These are phyloP conservation scores for Mercenaria mercenaria DNA, from an alignment of 1,140 invertebrate genomes.

Conservation along the genomic window DNA sequence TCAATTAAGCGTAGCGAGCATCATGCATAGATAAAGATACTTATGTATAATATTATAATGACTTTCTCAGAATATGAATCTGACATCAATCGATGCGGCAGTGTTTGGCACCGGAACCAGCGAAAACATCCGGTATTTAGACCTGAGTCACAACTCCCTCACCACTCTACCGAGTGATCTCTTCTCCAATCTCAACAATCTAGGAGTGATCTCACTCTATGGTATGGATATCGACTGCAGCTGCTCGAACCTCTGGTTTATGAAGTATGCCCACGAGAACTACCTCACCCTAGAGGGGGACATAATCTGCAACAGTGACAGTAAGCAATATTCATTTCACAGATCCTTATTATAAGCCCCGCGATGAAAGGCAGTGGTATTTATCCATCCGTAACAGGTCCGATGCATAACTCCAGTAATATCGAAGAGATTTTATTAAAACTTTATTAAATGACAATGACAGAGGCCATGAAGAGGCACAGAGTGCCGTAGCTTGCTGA, in stretches of 20 bases:
- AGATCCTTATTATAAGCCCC: background rate
- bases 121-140: slow-evolving; percentile 30
- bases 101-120: background rate
- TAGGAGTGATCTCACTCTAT: slow-evolving; percentile 29
- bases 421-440: too few relatives aligned
- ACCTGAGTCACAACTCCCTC: slow-evolving; percentile 49
- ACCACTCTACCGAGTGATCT: background rate
- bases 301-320: slow-evolving; percentile 28
- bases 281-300: slow-evolving; percentile 43
- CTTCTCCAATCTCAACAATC: background rate
- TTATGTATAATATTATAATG: too few relatives aligned
- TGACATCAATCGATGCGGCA: background rate
- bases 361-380: background rate
- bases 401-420: too few relatives aligned
- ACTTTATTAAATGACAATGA: too few relatives aligned
- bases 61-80: slow-evolving; percentile 29
- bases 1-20: too few relatives aligned
- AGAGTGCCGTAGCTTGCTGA: too few relatives aligned
- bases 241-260: slow-evolving; percentile 28
- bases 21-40: too few relatives aligned
- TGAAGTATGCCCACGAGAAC: background rate
- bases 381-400: too few relatives aligned
- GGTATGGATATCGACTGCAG: slow-evolving; percentile 46
- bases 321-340: background rate
- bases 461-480: too few relatives aligned